Evolutionary conservation across 2,888 invertebrate species (phyloP), one percentile per base, ranked within the genome.

Genomic region (Augiades crinisus): DNA sequence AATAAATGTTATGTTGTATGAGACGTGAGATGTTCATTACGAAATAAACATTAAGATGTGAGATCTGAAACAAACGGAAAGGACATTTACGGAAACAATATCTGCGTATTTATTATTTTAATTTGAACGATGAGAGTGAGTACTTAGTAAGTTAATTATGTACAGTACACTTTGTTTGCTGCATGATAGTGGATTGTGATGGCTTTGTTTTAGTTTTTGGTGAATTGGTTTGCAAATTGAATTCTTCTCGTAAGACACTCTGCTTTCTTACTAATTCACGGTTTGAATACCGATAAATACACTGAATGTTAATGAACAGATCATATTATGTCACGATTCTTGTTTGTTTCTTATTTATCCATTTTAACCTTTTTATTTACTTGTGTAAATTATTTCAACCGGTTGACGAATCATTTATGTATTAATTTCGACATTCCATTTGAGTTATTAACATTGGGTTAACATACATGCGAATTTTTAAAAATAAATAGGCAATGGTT

Each of bases 51-150:
- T 17, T 43, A 12, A 17, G 14, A 43, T 19, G 47, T 38, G 13
- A 33, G 17, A 27, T 12, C 7, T 30, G 14, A 21, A 16, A 38
- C n/a, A 24, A 47, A 47, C 14, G 33, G 33, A 14, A 19, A 21
- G 30, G 10, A 47, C 1, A 14, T 17, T 24, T 45, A 22, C 12
- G 37, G 6, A 7, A 33, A 37, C 43, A 44, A 51, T 43, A 51
- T 54, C 40, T 38, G 37, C 49, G 47, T 36, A 54, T 41, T 50
- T n/a, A n/a, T 44, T 56, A 34, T 45, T 38, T 45, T 33, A 10
- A 46, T 47, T 37, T 53, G 50, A 54, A 62, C 57, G 57, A 65
- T 63, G 65, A 62, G 40, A 53, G 65, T 65, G 50, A 64, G 64
- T 65, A 55, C 14, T 24, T 52, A 38, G 3, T 40, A 36, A n/a